phyloP scores from a whole-genome alignment of 2,113 vertebrate species.

The Oceanodroma tethys region DNA sequence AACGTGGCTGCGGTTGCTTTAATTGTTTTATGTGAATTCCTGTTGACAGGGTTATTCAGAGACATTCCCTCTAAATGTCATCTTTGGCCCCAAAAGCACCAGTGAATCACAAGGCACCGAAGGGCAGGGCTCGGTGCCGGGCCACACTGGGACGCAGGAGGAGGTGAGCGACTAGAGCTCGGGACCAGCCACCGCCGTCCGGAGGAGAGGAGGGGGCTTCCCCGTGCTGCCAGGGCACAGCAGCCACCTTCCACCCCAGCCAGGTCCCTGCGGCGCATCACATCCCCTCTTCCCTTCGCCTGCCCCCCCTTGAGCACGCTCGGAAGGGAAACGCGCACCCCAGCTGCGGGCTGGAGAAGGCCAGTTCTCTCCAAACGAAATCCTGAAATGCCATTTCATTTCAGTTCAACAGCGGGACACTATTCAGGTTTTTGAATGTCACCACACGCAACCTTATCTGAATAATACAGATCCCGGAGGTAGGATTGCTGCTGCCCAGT shows the following conservation, averaged over 20 bases:
- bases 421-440: not conserved
- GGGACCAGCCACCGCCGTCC: not conserved
- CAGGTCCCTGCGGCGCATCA: accelerated
- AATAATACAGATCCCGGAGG: not conserved
- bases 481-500: not conserved
- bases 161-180: accelerated
- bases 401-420: not conserved
- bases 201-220: not conserved
- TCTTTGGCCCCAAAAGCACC: not conserved
- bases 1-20: not conserved
- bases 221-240: not conserved
- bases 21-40: not conserved
- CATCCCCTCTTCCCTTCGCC: not conserved
- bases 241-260: not conserved
- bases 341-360: not conserved
- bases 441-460: not conserved
- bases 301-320: not conserved
- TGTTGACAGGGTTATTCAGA: not conserved
- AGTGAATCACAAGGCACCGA: not conserved
- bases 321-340: accelerated
- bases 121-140: not conserved
- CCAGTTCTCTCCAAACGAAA: not conserved
- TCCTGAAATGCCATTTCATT: not conserved
- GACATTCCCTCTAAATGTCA: not conserved
- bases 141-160: not conserved